Conservation (phyloP, 2,888 invertebrate genomes). For the Eulithis prunata region DNA sequence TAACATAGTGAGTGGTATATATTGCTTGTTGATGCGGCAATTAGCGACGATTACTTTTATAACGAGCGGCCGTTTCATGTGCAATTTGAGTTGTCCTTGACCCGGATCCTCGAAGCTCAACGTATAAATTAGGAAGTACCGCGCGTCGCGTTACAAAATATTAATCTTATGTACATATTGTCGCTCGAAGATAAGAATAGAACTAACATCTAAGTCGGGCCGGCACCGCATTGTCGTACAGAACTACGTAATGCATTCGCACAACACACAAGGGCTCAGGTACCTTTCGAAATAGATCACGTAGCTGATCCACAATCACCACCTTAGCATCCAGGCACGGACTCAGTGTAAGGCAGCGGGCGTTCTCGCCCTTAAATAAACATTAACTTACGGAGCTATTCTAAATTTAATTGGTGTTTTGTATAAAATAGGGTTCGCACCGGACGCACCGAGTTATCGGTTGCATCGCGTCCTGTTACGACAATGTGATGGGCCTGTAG, state of each 20-base stretch:
- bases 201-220: conserved; percentile 66
- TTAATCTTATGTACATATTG: conserved; percentile 85
- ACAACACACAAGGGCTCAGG: conserved; percentile 25
- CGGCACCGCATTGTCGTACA: conserved; percentile 37
- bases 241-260: conserved; percentile 18
- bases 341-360: conserved; percentile 37
- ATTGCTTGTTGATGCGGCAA: conserved; percentile 44
- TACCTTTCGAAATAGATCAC: conserved; percentile 26
- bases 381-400: conserved; percentile 37
- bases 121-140: conserved; percentile 54
- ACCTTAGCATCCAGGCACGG: conserved; percentile 36
- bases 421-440: conserved; percentile 31
- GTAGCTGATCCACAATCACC: conserved; percentile 26
- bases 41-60: conserved; percentile 39
- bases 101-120: conserved; percentile 43
- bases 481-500: conserved; percentile 33
- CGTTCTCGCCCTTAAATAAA: conserved; percentile 33
- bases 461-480: conserved; percentile 16
- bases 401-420: conserved; percentile 46
- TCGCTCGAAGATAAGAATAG: conserved; percentile 81
- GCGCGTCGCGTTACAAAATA: conserved; percentile 76
- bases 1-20: conserved; percentile 15
- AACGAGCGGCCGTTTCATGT: conserved; percentile 38
- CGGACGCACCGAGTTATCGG: not conserved
- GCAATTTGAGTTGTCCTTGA: conserved; percentile 38